Evolutionary conservation across 2,113 vertebrate genomes (phyloP).

Genomic region (Oplegnathus fasciatus): DNA sequence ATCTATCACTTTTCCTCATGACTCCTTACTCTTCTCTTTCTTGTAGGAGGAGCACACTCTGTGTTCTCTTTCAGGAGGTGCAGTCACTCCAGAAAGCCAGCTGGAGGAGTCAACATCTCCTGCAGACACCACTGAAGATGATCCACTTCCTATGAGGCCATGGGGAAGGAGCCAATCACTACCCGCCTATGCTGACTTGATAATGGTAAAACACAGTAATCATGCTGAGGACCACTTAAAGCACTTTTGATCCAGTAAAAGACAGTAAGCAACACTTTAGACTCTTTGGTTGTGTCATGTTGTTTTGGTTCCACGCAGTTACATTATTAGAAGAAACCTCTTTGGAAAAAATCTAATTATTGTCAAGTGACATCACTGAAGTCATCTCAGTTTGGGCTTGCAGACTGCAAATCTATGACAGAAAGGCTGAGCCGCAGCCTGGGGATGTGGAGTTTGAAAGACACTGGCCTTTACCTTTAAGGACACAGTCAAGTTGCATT

Average conservation of each 20-base stretch:
- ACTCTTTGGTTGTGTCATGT: not conserved
- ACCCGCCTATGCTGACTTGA: slow-evolving; percentile 79
- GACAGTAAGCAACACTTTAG: not conserved
- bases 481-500: too few relatives aligned
- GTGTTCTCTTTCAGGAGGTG: slow-evolving; percentile 70
- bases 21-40: not conserved
- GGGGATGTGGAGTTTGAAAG: too few relatives aligned
- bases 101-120: slow-evolving; percentile 74
- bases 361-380: too few relatives aligned
- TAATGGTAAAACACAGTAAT: slow-evolving; percentile 74
- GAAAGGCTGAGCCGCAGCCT: too few relatives aligned
- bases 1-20: not conserved
- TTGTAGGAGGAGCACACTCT: slow-evolving; percentile 70
- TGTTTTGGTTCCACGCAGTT: not conserved
- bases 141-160: slow-evolving; percentile 72
- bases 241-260: not conserved
- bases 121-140: slow-evolving; percentile 76
- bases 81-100: slow-evolving; percentile 70
- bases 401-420: too few relatives aligned
- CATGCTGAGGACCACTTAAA: not conserved
- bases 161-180: slow-evolving; percentile 83
- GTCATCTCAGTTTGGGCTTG: too few relatives aligned
- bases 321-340: not conserved
- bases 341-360: not conserved
- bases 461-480: too few relatives aligned